Percentiles rank a stretch among this genome's conserved stretches.
Evolutionary conservation across 1,140 invertebrate genomes (phyloP).

Genomic region (Nylanderia fulva): DNA sequence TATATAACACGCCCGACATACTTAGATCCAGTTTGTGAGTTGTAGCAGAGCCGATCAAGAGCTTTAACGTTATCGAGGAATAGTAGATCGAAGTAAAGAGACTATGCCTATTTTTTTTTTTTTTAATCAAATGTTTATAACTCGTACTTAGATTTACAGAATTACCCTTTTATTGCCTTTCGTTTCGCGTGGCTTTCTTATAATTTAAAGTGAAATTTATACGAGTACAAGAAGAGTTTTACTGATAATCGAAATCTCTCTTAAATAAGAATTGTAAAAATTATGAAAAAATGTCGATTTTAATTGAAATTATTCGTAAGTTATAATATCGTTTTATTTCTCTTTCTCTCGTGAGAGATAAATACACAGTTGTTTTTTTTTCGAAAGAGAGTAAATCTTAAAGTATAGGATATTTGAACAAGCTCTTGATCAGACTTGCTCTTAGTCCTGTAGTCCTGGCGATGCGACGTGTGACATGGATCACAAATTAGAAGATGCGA

Average conservation of each 20-base stretch:
- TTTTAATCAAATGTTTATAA: background rate
- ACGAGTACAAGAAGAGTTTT: background rate
- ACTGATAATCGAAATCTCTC: constrained; percentile 3
- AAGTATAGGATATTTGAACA: constrained; percentile 16
- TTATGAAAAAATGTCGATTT: background rate
- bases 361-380: background rate
- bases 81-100: background rate
- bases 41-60: constrained; percentile 65
- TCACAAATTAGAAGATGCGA: constrained; percentile 57
- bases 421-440: constrained; percentile 72
- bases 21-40: constrained; percentile 49
- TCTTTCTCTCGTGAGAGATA: background rate
- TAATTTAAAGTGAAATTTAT: constrained; percentile 7
- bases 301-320: background rate
- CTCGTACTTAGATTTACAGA: background rate
- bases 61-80: constrained; percentile 44
- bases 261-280: background rate
- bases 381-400: background rate
- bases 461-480: constrained; percentile 71
- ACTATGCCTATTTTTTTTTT: constrained; percentile 11
- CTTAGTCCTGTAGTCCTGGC: constrained; percentile 63
- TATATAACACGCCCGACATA: constrained; percentile 50
- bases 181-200: background rate
- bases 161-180: background rate
- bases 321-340: background rate